These are phyloP conservation scores for Drosophila saltans DNA, from an alignment of 1,140 invertebrate species.

Conservation along the genomic window DNA sequence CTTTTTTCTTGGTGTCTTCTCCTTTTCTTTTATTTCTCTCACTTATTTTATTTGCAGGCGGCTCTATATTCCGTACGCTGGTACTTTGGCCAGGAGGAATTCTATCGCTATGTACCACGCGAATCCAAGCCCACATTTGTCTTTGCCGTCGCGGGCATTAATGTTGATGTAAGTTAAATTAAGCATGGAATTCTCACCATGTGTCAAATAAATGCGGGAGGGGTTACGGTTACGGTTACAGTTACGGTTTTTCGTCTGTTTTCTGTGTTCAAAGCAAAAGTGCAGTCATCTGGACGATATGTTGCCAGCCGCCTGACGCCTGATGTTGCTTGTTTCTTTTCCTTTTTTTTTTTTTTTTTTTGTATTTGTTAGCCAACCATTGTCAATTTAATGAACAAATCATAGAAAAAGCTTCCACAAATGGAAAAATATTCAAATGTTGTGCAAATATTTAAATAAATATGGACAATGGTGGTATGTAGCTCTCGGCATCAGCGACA, in stretches of 20 bases:
- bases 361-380: slow-evolving; percentile 26
- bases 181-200: slow-evolving; percentile 37
- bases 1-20: background rate
- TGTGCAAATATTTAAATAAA: slow-evolving; percentile 78
- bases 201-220: slow-evolving; percentile 16
- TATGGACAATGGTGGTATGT: slow-evolving; percentile 61
- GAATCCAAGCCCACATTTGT: slow-evolving; percentile 88
- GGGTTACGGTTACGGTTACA: background rate
- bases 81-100: slow-evolving; percentile 91
- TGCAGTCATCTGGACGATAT: slow-evolving; percentile 8
- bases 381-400: slow-evolving; percentile 69
- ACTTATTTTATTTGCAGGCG: slow-evolving; percentile 82
- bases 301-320: background rate
- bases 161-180: slow-evolving; percentile 89
- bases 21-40: background rate
- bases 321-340: slow-evolving; percentile 12
- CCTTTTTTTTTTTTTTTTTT: too few species aligned
- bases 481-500: slow-evolving; percentile 28
- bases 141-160: slow-evolving; percentile 88
- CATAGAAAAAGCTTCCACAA: slow-evolving; percentile 40
- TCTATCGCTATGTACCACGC: slow-evolving; percentile 89
- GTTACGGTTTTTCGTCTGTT: background rate
- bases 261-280: background rate
- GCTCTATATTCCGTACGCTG: slow-evolving; percentile 92
- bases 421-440: slow-evolving; percentile 74